Percentiles rank a stretch among this genome's conserved stretches.
Conservation (phyloP, 1,140 invertebrate genomes). For the Liolophura sinensis region DNA sequence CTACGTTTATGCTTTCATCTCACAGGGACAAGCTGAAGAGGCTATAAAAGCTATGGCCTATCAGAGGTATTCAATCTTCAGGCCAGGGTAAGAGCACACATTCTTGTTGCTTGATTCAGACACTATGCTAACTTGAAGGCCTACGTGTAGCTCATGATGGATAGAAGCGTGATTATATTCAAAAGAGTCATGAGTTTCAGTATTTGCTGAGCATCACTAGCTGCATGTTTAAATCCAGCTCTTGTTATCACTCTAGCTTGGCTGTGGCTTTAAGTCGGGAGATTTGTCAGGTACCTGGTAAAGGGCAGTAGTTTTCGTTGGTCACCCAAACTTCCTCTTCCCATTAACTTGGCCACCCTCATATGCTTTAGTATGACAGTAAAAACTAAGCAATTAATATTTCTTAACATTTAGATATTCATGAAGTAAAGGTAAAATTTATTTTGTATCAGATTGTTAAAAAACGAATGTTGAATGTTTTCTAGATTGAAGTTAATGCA, state of each 20-base stretch:
- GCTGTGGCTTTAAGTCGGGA: not conserved
- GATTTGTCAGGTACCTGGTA: too few species aligned
- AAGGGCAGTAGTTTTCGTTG: too few species aligned
- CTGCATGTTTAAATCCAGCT: not conserved
- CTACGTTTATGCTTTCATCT: slow-evolving; percentile 4
- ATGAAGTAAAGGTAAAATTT: too few species aligned
- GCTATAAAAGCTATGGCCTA: slow-evolving; percentile 47
- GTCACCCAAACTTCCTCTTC: too few species aligned
- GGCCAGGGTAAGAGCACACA: slow-evolving; percentile 43
- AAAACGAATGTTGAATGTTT: too few species aligned
- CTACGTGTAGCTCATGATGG: not conserved
- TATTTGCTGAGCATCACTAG: not conserved
- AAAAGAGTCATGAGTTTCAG: too few species aligned
- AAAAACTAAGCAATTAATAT: too few species aligned
- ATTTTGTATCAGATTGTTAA: too few species aligned
- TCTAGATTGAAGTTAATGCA: too few species aligned
- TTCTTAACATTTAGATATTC: too few species aligned
- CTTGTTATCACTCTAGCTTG: not conserved
- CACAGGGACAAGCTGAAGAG: slow-evolving; percentile 49
- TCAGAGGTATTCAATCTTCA: slow-evolving; percentile 41
- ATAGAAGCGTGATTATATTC: not conserved
- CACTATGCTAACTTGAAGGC: not conserved
- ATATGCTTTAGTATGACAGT: too few species aligned
- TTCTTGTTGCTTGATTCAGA: not conserved
- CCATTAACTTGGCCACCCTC: too few species aligned